These are phyloP conservation scores for Tinamus guttatus DNA, from an alignment of 2,113 vertebrate species.

Conservation along the genomic window DNA sequence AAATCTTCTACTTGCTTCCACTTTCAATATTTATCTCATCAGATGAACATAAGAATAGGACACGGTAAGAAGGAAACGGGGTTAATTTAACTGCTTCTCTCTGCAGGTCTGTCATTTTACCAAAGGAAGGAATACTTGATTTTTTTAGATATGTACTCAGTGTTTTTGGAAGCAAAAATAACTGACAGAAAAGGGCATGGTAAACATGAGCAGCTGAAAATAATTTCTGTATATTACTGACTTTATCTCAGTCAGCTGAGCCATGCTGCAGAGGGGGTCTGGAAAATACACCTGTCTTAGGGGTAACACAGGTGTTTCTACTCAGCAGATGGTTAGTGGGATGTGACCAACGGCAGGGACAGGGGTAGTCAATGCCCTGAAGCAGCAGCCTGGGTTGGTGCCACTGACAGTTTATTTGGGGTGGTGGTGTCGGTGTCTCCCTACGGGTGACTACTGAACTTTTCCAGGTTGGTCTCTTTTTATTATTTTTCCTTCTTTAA, in stretches of 20 bases:
- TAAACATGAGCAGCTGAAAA: background rate
- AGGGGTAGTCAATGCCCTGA: background rate
- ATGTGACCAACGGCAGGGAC: background rate
- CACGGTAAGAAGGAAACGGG: background rate
- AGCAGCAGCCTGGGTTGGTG: background rate
- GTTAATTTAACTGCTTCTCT: background rate
- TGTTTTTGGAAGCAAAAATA: background rate
- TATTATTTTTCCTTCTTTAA: background rate
- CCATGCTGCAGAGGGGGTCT: background rate
- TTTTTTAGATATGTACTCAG: background rate
- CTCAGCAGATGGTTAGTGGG: background rate
- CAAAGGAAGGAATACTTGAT: background rate
- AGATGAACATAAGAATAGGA: background rate
- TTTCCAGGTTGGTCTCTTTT: background rate
- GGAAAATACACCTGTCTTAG: rapidly evolving
- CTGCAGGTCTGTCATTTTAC: background rate
- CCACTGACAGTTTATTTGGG: background rate
- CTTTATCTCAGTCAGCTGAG: background rate
- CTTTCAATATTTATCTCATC: background rate
- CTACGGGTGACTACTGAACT: rapidly evolving
- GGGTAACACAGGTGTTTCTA: background rate
- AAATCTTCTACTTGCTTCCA: background rate
- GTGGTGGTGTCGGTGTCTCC: background rate
- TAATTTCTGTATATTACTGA: background rate
- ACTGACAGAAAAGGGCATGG: background rate